Percentiles rank a stretch among this genome's conserved stretches.
phyloP scores from a whole-genome alignment of 2,888 invertebrate genomes.

The Micoletzkya japonica region DNA sequence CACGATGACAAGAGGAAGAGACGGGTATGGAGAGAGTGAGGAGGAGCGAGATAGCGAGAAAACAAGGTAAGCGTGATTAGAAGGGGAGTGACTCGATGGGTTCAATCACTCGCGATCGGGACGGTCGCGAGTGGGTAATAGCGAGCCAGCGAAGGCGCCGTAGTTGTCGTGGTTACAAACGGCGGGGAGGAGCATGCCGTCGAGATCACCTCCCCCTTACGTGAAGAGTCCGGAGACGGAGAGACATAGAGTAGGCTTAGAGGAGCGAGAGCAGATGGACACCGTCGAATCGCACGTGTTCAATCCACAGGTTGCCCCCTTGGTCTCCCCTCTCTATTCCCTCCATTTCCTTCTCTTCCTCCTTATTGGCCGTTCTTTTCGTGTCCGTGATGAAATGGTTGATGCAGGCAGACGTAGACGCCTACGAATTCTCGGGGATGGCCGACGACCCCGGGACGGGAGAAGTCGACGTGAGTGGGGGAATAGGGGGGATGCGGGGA shows the following conservation, averaged over 20 bases:
- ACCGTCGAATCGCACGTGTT: constrained; percentile 11
- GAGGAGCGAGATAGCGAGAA: too few relatives aligned
- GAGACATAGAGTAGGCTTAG: neutral
- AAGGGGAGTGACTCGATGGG: too few relatives aligned
- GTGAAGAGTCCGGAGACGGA: neutral
- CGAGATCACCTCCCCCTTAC: neutral
- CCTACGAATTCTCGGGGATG: constrained; percentile 2
- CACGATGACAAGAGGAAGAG: neutral
- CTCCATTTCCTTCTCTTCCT: neutral
- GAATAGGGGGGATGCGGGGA: too few relatives aligned
- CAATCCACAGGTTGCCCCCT: constrained; percentile 21
- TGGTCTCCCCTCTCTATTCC: neutral
- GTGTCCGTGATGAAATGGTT: neutral
- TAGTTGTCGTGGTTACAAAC: neutral
- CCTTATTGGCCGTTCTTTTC: neutral
- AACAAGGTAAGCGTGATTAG: too few relatives aligned
- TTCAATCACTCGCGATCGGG: neutral
- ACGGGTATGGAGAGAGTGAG: neutral
- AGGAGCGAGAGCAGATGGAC: constrained; percentile 3
- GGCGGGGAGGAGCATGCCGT: constrained; percentile 3
- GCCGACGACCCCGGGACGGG: too few relatives aligned
- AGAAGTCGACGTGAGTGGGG: too few relatives aligned
- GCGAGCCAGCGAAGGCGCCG: neutral
- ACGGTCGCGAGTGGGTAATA: neutral
- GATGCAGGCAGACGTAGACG: constrained; percentile 25